Base-by-base conservation (phyloP, 2,797 vertebrate genomes). In the Discoglossus pictus region DNA sequence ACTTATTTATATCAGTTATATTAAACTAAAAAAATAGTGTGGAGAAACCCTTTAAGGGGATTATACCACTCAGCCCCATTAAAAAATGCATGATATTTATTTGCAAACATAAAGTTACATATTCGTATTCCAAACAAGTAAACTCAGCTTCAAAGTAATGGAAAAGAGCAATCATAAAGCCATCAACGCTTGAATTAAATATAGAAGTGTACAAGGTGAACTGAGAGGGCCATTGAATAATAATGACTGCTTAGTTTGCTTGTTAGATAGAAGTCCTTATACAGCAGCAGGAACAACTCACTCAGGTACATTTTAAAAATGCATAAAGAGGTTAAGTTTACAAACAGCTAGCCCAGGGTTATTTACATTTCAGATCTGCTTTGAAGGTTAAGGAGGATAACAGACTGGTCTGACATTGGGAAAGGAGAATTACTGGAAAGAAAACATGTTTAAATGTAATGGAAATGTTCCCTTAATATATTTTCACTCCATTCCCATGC, bases 381-480 rank as follows among this genome's bases (percentile, higher is more conserved):
- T 8, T 61, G 36, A 68, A 68, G 58, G 48, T 40, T 39, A 62
- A 20, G 39, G 12, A 58, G 35, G 16, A 31, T 54, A 48, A 20
- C 15, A 27, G 21, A 15, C 16, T 39, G 17, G 7, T 20, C n/a
- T 54, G 40, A 62, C 51, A 55, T 35, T 56, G 42, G 8, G 23
- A 23, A 70, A 47, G 31, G 31, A 16, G 50, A 61, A 68, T 18
- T 69, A 50, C 36, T 31, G 18, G 12, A 24, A 51, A 34, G 11
- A 16, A 63, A 40, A 34, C 39, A 44, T 46, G 38, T 39, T 50
- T 18, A 36, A 16, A 51, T 52, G 42, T 52, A 60, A 51, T 60
- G 36, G 35, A 68, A 51, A 68, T 4, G 18, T 58, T 60, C 25
- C 5, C 27, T n/a, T 60, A 60, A 60, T 34, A 68, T 44, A 36